Percentiles rank a stretch among this genome's conserved stretches.
Conservation (phyloP, 2,113 vertebrate genomes). For the Nannospalax galili region DNA sequence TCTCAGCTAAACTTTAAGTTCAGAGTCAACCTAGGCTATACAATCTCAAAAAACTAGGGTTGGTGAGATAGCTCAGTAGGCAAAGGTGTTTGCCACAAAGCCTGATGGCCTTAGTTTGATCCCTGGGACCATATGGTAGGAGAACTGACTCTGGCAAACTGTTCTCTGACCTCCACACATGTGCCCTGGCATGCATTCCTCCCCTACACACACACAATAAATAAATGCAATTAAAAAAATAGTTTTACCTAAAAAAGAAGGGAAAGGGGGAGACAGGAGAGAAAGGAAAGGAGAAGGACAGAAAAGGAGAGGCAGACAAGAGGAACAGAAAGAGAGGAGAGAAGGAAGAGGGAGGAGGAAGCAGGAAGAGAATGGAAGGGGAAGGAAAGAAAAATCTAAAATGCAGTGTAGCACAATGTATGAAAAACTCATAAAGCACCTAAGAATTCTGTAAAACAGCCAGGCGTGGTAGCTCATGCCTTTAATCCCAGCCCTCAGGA, state of each 20-base stretch:
- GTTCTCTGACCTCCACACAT: neutral
- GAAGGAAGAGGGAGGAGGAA: rapidly evolving
- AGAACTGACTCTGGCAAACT: no score
- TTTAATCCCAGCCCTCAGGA: no score
- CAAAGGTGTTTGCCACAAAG: neutral
- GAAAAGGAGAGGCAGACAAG: neutral
- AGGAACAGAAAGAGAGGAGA: no score
- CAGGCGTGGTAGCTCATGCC: no score
- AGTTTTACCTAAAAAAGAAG: neutral
- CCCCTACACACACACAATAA: neutral
- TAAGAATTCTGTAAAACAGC: no score
- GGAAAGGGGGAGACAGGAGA: neutral
- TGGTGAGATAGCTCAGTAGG: neutral
- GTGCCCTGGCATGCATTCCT: neutral
- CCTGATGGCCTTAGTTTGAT: neutral
- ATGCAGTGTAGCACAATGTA: neutral
- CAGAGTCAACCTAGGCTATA: neutral
- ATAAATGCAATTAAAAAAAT: neutral
- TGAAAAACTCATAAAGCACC: constrained; percentile 37
- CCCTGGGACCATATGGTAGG: neutral
- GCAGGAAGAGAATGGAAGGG: no score
- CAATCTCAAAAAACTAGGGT: neutral
- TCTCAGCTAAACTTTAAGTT: neutral
- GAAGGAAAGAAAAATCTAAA: neutral
- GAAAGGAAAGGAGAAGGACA: neutral